A percentile compares a stretch with the other conserved stretches of the same genome.
Conservation (phyloP, 30 jellyfish, hydroid and myxozoan genomes). For the Sanderia malayensis region DNA sequence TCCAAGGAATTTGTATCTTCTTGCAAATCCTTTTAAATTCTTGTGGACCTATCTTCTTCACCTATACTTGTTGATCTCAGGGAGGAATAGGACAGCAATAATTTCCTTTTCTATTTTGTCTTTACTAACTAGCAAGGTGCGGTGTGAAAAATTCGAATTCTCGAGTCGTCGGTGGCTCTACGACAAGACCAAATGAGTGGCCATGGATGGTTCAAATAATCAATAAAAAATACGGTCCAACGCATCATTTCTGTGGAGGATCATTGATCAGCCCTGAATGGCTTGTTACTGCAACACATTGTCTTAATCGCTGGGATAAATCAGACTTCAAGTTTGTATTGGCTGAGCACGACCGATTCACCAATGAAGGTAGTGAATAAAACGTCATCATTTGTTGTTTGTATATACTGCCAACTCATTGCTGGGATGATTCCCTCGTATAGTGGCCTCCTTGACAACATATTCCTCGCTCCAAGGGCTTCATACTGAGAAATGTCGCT, state of each 20-base stretch:
- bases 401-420: no score
- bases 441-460: no score
- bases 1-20: background rate
- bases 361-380: slow-evolving; percentile 25
- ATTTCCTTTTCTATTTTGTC: background rate
- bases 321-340: slow-evolving; percentile 10
- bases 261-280: slow-evolving; percentile 37
- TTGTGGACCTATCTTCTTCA: background rate
- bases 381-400: no score
- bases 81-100: background rate
- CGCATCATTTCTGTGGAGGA: slow-evolving; percentile 49
- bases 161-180: slow-evolving; percentile 40
- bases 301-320: slow-evolving; percentile 16
- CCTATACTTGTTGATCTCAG: background rate
- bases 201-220: slow-evolving; percentile 53
- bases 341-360: slow-evolving; percentile 42
- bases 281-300: slow-evolving; percentile 48
- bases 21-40: background rate
- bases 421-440: no score
- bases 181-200: slow-evolving; percentile 26
- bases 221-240: slow-evolving; percentile 11
- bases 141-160: slow-evolving; percentile 25
- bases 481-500: no score
- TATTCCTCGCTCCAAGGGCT: no score
- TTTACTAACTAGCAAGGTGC: slow-evolving; percentile 39